Evolutionary conservation across 2,888 invertebrate species (phyloP).

Genomic region (Scaeva pyrastri): DNA sequence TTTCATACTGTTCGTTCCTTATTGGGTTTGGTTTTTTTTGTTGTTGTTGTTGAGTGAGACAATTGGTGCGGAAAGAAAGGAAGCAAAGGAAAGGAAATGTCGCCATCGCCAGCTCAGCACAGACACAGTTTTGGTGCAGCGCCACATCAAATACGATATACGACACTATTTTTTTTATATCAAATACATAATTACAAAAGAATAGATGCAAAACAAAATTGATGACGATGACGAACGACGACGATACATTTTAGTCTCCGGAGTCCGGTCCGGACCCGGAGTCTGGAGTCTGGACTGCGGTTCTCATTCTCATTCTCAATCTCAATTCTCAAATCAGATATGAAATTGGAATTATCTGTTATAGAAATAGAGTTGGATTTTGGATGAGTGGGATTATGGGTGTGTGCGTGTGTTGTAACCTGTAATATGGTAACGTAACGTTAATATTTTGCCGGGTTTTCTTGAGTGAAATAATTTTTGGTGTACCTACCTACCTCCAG

Average conservation of each 20-base stretch:
- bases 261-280: no score
- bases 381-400: background rate
- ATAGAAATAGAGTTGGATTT: background rate
- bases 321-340: background rate
- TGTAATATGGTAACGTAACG: background rate
- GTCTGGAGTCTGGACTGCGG: no score
- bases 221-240: background rate
- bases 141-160: slow-evolving; percentile 11
- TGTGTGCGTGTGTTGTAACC: background rate
- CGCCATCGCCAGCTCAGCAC: slow-evolving; percentile 5
- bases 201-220: slow-evolving; percentile 1
- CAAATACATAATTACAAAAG: background rate
- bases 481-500: no score
- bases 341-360: background rate
- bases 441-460: slow-evolving; percentile 8
- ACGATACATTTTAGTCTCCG: slow-evolving; percentile 2
- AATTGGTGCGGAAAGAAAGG: background rate
- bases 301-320: background rate
- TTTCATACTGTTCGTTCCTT: background rate
- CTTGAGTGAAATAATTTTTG: background rate
- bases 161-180: background rate
- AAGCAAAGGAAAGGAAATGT: no score
- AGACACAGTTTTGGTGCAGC: background rate
- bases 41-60: background rate
- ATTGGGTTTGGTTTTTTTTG: no score